Percentiles rank a stretch among this genome's conserved stretches.
Conservation (phyloP, 2,888 invertebrate species). For the Erpobdella octoculata region DNA sequence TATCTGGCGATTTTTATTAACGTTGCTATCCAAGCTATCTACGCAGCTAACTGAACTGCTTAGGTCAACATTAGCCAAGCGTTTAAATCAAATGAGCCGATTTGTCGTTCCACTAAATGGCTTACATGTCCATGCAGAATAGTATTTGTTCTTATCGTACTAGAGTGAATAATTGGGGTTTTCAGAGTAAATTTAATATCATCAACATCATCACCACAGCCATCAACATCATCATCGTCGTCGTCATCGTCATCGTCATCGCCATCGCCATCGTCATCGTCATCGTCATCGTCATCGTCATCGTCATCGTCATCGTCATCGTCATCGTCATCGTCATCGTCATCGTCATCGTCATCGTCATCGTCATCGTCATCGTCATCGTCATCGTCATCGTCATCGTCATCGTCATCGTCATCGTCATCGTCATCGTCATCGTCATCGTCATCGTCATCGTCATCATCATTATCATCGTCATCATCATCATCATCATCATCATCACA, state of each 20-base stretch:
- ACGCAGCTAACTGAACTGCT: no score
- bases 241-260: not conserved
- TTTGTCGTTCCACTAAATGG: no score
- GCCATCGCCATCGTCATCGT: not conserved
- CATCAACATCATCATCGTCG: not conserved
- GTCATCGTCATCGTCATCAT: not conserved
- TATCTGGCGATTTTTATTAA: no score
- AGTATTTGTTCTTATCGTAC: no score
- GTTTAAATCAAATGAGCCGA: no score
- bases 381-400: not conserved
- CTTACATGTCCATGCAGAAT: no score
- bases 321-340: not conserved
- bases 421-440: constrained; percentile 14
- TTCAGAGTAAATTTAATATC: no score
- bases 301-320: not conserved
- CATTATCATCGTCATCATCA: not conserved
- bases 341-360: not conserved
- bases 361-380: not conserved
- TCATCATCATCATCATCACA: not conserved
- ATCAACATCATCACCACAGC: no score
- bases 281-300: not conserved
- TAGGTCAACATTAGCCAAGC: no score
- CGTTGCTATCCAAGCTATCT: no score
- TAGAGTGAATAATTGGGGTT: no score
- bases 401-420: not conserved